These are phyloP conservation scores for Monochamus alternatus DNA, from an alignment of 2,888 invertebrate genomes.

Conservation along the genomic window DNA sequence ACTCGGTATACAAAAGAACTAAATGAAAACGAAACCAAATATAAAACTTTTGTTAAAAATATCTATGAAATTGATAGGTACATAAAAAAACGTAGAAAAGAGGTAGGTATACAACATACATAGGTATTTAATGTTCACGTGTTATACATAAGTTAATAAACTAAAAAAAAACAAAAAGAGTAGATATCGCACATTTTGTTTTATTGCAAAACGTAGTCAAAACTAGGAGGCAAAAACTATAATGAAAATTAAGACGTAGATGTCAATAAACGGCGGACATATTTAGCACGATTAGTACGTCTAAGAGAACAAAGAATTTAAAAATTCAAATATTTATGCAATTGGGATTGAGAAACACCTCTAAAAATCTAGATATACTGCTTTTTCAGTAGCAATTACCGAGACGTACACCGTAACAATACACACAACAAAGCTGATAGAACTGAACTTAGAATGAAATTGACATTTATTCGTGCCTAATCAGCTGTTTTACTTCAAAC, in stretches of 20 bases:
- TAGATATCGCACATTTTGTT: too few species aligned
- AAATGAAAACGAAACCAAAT: too few species aligned
- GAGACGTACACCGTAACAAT: constrained; percentile 41
- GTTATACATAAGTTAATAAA: too few species aligned
- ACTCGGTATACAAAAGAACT: too few species aligned
- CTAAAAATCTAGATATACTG: background rate
- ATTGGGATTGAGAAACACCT: constrained; percentile 1
- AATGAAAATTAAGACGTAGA: constrained; percentile 61
- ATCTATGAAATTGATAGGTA: too few species aligned
- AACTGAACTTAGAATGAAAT: constrained; percentile 35
- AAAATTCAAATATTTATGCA: constrained; percentile 36
- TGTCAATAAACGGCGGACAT: constrained; percentile 65
- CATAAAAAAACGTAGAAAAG: too few species aligned
- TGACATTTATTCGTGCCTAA: constrained; percentile 64
- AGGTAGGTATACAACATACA: too few species aligned
- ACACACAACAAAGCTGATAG: constrained; percentile 40
- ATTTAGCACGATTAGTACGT: constrained; percentile 63
- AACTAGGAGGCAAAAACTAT: background rate
- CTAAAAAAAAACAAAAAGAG: too few species aligned
- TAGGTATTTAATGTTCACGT: too few species aligned
- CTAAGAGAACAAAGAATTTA: constrained; percentile 52
- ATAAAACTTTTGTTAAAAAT: too few species aligned
- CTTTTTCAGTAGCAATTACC: constrained; percentile 1
- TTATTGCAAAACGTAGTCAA: too few species aligned
- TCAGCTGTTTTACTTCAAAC: constrained; percentile 77